A percentile compares a stretch with the other conserved stretches of the same genome.
Evolutionary conservation across 1,140 invertebrate genomes (phyloP).

Genomic region (Drosophila kohkoa): DNA sequence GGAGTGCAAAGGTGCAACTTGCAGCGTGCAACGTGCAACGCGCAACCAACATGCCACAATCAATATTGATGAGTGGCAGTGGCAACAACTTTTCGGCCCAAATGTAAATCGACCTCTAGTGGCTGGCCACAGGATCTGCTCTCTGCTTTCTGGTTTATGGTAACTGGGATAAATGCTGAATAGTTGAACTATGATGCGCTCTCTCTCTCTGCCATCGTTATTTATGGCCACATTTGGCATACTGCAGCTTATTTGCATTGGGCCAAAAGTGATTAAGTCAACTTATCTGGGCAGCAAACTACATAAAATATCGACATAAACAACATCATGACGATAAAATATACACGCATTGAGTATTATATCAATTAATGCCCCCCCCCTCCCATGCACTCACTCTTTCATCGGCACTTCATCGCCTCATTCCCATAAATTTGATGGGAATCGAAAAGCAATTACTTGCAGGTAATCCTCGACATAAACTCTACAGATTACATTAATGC

Average conservation of each 20-base stretch:
- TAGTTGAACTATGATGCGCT: conserved; percentile 14
- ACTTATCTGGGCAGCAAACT: conserved; percentile 35
- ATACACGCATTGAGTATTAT: conserved; percentile 32
- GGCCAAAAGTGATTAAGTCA: conserved; percentile 61
- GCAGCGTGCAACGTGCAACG: neutral
- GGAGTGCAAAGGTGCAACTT: conserved; percentile 16
- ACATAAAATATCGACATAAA: conserved; percentile 13
- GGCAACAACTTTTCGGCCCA: conserved; percentile 28
- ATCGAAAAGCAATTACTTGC: conserved; percentile 49
- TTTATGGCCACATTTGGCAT: conserved; percentile 46
- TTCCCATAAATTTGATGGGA: conserved; percentile 40
- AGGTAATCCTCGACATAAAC: conserved; percentile 31
- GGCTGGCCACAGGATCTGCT: conserved; percentile 7
- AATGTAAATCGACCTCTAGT: conserved; percentile 13
- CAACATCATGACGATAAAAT: conserved; percentile 32
- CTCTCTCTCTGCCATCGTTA: conserved; percentile 22
- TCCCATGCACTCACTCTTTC: neutral
- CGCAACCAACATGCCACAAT: conserved; percentile 28
- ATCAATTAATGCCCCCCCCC: neutral
- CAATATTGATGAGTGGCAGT: conserved; percentile 58
- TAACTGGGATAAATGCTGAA: neutral
- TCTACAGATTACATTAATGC: conserved; percentile 35
- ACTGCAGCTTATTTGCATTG: conserved; percentile 28
- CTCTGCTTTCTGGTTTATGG: neutral
- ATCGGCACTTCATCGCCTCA: conserved; percentile 9